Percentiles rank a stretch among this genome's conserved stretches.
Evolutionary conservation across 2,113 vertebrate genomes (phyloP).

Genomic region (Leptodactylus fuscus): DNA sequence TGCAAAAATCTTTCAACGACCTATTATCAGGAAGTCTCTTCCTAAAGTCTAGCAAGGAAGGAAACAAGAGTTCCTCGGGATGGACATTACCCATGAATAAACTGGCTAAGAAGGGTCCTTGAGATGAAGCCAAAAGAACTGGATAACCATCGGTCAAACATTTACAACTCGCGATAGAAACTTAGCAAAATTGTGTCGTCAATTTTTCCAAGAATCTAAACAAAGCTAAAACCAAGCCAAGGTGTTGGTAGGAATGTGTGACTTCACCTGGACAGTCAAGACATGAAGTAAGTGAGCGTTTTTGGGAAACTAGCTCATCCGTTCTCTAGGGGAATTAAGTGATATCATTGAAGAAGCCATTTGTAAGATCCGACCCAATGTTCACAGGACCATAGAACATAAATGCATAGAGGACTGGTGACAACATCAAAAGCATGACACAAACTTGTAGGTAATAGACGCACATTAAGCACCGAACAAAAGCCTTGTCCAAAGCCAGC

Average conservation of each 20-base stretch:
- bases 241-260: neutral
- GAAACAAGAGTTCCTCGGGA: neutral
- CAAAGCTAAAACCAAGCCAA: neutral
- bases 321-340: neutral
- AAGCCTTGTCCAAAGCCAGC: slow-evolving; percentile 1
- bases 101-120: no score
- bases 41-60: neutral
- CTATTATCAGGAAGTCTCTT: neutral
- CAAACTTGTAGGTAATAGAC: neutral
- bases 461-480: neutral
- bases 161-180: no score
- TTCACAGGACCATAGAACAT: neutral
- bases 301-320: neutral
- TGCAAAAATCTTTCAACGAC: neutral
- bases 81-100: neutral
- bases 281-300: neutral
- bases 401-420: neutral
- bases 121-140: neutral
- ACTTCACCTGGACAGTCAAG: neutral
- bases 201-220: neutral
- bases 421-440: slow-evolving; percentile 13
- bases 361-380: neutral
- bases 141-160: no score
- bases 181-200: neutral
- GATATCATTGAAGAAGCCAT: neutral